Evolutionary conservation across 2,888 invertebrate genomes (phyloP), one percentile per base, ranked within the genome.

Genomic region (Rhingia campestris): DNA sequence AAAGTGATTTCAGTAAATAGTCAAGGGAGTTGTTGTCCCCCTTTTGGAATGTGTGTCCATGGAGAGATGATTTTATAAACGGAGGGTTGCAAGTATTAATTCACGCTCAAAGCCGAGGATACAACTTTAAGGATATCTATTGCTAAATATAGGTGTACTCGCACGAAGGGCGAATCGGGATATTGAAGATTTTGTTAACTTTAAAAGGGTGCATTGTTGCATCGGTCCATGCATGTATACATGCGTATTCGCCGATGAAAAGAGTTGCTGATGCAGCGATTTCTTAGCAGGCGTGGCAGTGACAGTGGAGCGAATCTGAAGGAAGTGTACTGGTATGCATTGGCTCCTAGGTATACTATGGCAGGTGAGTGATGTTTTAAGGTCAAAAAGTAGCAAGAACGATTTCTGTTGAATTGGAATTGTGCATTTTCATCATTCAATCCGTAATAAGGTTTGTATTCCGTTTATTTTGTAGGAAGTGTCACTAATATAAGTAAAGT

Each of bases 1-100:
- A 75, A 72, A 80, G 80, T 80, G 75, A 80, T 67, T 84, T 64
- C 37, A 56, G 70, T 43, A 64, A 54, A 70, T 37, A 61, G 69
- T 54, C 22, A 70, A 63, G 63, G 51, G 66, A 37, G 58, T 51
- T 64, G 22, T 33, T 58, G 7, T 2, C 22, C 30, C 2, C 35
- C 39, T 67, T 73, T 61, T 30, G 39, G 41, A 51, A 54, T 61
- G 53, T 32, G 49, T 61, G 53, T 32, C 14, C 35, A 66, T 33
- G 49, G 33, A 58, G 35, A 41, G 45, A 39, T 73, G 41, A 14
- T 73, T 53, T 53, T n/a, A 70, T 41, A 69, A 45, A 59, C 41
- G 7, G 32, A 10, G 32, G 56, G 7, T 37, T 43, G n/a, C 54
- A 54, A 39, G n/a, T 49, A 47, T 47, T 47, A 14, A 14, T 22